Evolutionary conservation across 1,140 invertebrate genomes (phyloP), one percentile per base, ranked within the genome.

Genomic region (Diorhabda carinulata): DNA sequence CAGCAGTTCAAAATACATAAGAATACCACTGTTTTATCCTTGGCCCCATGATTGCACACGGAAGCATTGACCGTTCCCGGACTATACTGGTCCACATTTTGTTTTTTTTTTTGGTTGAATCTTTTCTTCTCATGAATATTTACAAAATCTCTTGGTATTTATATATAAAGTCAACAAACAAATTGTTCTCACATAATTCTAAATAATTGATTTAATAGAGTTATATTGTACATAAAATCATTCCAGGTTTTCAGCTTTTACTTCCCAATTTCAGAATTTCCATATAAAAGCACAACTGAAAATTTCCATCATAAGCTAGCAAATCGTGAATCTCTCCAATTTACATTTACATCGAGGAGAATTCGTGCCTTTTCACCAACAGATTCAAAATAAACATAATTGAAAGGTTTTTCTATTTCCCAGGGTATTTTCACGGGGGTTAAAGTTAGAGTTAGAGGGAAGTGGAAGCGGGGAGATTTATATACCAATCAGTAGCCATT

Each of bases 401-500:
- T 62, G 61, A 43, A 62, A 62, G 61, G 61, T 62, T 47, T 62
- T 62, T 43, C 61, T 62, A 62, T 62, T 62, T 62, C 61, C 61
- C 61, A 43, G 61, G 41, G 41, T 62, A n/a, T 62, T 62, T 62
- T 52, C 47, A n/a, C 25, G 47, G n/a, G 47, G 47, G 47, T 52
- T 52, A 8, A 52, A 3, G 47, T n/a, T n/a, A 4, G 47, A 52
- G 47, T 25, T 25, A 1, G 25, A 9, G 59, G 47, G 59, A 56
- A 56, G 60, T 47, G 47, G 62, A 44, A 64, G 3, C 9, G 47
- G 57, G 63, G 59, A 58, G 57, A 57, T 72, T 62, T 66, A 68
- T 47, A 60, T 70, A 66, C 66, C 65, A 67, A 68, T 71, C 65
- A 68, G 70, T 56, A 66, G 60, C 60, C 61, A 67, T 71, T 67